phyloP scores from a whole-genome alignment of 1,140 invertebrate species.

The Rhopalosiphum maidis region DNA sequence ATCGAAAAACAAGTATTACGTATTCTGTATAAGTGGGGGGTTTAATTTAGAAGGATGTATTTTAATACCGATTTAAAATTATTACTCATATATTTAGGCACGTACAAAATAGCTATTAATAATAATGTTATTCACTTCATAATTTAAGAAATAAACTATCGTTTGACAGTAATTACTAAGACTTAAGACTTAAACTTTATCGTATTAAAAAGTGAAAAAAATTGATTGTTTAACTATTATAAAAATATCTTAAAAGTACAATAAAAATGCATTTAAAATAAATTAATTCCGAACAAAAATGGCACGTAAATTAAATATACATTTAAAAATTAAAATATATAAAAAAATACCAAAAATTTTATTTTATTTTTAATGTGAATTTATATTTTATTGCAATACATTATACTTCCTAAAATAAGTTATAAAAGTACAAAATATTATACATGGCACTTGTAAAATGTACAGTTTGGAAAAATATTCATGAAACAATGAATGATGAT shows the following conservation, averaged over 20 bases:
- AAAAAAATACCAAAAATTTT: too few species aligned
- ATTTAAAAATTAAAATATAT: not conserved
- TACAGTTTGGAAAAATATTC: not conserved
- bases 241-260: not conserved
- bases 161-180: not conserved
- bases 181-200: not conserved
- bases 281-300: not conserved
- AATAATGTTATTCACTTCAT: not conserved
- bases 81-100: not conserved
- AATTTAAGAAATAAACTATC: not conserved
- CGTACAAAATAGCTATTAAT: not conserved
- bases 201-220: not conserved
- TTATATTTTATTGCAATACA: not conserved
- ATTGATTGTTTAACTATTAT: not conserved
- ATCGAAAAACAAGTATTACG: not conserved
- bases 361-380: not conserved
- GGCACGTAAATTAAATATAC: not conserved
- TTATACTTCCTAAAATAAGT: not conserved
- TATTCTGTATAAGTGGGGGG: not conserved
- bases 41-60: not conserved
- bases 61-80: not conserved
- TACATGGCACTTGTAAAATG: not conserved
- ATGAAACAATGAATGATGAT: not conserved
- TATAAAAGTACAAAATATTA: not conserved
- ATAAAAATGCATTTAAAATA: not conserved